Evolutionary conservation across 2,113 vertebrate species (phyloP), one percentile per base, ranked within the genome.

Genomic region (Gadus chalcogrammus): DNA sequence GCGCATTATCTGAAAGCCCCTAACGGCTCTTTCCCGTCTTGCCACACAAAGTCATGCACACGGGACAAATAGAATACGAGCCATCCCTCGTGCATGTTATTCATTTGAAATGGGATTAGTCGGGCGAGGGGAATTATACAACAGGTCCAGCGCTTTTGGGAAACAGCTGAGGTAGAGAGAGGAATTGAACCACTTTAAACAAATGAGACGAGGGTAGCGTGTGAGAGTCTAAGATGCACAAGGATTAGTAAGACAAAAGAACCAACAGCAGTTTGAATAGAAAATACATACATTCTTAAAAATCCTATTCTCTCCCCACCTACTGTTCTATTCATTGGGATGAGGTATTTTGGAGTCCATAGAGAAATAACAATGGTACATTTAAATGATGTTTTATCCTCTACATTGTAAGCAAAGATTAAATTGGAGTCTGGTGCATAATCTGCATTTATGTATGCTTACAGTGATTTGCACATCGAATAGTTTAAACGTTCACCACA

Each of bases 31-130:
- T 87, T 88, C 81, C 81, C 82, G 79, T 82, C 79, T 85, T 90
- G 87, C 85, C 87, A 88, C 89, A 90, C 83, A 87, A 85, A 90
- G 89, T 90, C 89, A 91, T 89, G 88, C 77, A 90, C 90, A 91
- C 88, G 74, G 1, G 0, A 76, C 67, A 71, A 70, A 80, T 71
- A 84, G 86, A 86, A 79, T 76, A 73, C 68, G 81, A 78, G 74
- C 15, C 2, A 13, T 48, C 81, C 73, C 71, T 82, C 84, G 89
- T 89, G 84, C 85, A 80, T 78, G 76, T 82, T 82, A 87, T 89
- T 85, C 77, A 84, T 84, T 87, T 88, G 89, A 85, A 89, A 85
- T 83, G 72, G 72, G 82, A 87, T 91, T 90, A 91, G 90, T 88
- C 84, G 88, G 42, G 42, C 85, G 56, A 84, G 85, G 87, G 88